Base-by-base conservation (phyloP, 2,888 invertebrate genomes). In the Heterodera filipjevi region DNA sequence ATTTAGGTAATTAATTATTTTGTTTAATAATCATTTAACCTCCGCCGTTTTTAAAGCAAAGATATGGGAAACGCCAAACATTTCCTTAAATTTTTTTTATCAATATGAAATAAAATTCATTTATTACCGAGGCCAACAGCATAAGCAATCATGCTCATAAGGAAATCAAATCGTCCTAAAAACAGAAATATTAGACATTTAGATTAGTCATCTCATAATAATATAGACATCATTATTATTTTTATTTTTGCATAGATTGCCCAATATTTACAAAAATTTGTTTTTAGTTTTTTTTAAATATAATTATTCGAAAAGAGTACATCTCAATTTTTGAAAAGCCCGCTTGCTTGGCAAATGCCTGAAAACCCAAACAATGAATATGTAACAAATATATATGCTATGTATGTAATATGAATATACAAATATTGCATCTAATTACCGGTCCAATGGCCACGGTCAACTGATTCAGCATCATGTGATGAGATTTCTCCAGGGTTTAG, bases 41-140 rank as follows among this genome's bases (percentile, higher is more conserved):
- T 39, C 89, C 89, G 46, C 89, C 89, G 77, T 89, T 89, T 80
- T 88, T 87, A 83, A 84, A 89, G 81, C 89, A 89, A 10, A 89
- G 83, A 81, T 89, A 89, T 5, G 89, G 89, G 78, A 89, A 89
- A 14, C 89, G 83, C 89, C 89, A 89, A 44, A 89, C 88, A 77
- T 88, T 88, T 14, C 88, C 86, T 87, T 70, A 77, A 81, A 3
- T 59, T 27, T 10, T 27, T 59, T 10, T 10, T 10, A 59, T n/a
- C 10, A n/a, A 6, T n/a, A 27, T 3, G 27, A n/a, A 59, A n/a
- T 59, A 59, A 59, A 59, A 8, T 10, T 3, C n/a, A 59, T 77
- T 19, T 6, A 8, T 64, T 59, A 87, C 87, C 89, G 22, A 89
- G 82, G 39, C 89, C 89, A 12, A 89, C 87, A 3, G 89, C 89